phyloP scores from a whole-genome alignment of 2,888 invertebrate genomes.

The Eurytoma californica region DNA sequence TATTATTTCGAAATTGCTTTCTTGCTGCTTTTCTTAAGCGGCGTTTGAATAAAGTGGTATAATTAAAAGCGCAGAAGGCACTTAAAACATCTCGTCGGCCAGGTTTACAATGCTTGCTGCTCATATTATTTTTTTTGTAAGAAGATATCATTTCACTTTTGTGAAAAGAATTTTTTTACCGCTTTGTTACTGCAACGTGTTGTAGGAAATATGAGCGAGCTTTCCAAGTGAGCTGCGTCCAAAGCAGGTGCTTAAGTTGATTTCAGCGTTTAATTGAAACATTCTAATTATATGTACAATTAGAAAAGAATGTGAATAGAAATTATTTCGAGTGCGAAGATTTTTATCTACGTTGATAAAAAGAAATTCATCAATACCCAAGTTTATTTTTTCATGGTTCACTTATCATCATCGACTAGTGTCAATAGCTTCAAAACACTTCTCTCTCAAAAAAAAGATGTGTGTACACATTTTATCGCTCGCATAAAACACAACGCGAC shows the following conservation, averaged over 20 bases:
- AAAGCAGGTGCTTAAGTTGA: no score
- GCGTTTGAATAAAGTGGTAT: slow-evolving; percentile 27
- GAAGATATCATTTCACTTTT: not conserved
- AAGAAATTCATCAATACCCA: no score
- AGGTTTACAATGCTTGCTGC: no score
- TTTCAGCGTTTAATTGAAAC: no score
- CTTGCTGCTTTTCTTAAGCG: slow-evolving; percentile 36
- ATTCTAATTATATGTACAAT: no score
- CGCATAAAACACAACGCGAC: not conserved
- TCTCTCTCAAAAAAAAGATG: slow-evolving; percentile 3
- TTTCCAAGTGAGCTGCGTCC: no score
- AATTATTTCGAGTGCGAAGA: no score
- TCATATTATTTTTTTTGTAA: no score
- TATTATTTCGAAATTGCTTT: slow-evolving; percentile 52
- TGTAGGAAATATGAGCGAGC: no score
- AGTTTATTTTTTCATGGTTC: no score
- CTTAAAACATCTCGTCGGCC: not conserved
- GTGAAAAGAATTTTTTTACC: slow-evolving; percentile 1
- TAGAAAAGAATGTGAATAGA: no score
- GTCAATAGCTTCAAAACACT: slow-evolving; percentile 14
- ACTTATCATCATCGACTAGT: slow-evolving; percentile 1
- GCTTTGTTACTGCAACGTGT: not conserved
- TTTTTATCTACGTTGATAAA: no score
- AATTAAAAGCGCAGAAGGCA: slow-evolving; percentile 42
- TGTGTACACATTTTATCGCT: slow-evolving; percentile 20